These are phyloP conservation scores for Ostrea edulis DNA, from an alignment of 1,140 invertebrate species.

Conservation along the genomic window DNA sequence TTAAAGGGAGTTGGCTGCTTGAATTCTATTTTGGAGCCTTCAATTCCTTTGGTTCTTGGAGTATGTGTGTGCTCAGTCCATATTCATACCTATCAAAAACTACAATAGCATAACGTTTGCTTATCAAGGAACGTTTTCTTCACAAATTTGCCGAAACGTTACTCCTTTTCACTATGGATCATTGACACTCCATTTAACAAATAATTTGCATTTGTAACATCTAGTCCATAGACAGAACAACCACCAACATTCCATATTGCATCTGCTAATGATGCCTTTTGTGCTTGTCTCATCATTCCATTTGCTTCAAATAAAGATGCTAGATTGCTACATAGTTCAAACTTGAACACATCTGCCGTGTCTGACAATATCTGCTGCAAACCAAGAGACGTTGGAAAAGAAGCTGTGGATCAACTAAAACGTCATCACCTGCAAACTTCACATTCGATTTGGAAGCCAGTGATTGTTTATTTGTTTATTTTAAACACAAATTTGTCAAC, in stretches of 20 bases:
- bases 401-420: too few species aligned
- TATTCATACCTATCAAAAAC: too few species aligned
- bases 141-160: conserved; percentile 40
- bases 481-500: too few species aligned
- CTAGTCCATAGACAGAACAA: not conserved
- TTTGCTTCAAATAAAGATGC: not conserved
- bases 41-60: too few species aligned
- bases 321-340: not conserved
- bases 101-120: too few species aligned
- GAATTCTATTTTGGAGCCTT: too few species aligned
- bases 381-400: too few species aligned
- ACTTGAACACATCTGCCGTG: not conserved
- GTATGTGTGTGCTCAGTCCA: too few species aligned
- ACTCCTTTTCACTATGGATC: conserved; percentile 46
- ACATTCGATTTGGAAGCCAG: too few species aligned
- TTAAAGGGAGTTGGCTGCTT: too few species aligned
- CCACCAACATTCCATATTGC: not conserved
- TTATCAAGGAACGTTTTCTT: conserved; percentile 19
- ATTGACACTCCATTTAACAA: conserved; percentile 62
- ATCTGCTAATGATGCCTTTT: conserved; percentile 11
- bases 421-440: too few species aligned
- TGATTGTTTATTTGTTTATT: not conserved
- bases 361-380: too few species aligned
- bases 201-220: conserved; percentile 35
- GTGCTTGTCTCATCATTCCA: not conserved